Evolutionary conservation across 2,113 vertebrate species (phyloP).

Genomic region (Colius striatus): DNA sequence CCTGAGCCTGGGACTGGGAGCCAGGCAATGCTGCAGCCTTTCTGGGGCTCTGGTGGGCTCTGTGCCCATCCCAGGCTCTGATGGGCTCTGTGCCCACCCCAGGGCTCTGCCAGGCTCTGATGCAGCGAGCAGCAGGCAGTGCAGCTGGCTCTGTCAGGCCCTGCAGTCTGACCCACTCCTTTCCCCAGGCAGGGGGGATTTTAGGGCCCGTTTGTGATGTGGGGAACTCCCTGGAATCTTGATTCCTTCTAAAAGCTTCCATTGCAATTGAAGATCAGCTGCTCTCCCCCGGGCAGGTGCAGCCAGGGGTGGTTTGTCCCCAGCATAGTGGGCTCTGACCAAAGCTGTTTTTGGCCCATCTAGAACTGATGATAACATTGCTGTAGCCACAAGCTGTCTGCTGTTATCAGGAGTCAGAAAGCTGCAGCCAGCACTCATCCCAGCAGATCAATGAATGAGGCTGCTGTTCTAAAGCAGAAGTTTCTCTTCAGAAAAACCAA

Average conservation of each 20-base stretch:
- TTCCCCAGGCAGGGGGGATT: not conserved
- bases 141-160: fast-evolving
- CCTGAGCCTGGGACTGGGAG: not conserved
- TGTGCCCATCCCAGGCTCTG: not conserved
- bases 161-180: not conserved
- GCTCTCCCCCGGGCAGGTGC: not conserved
- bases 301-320: not conserved
- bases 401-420: not conserved
- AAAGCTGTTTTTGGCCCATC: not conserved
- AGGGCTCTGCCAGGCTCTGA: not conserved
- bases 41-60: not conserved
- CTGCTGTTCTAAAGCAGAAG: constrained; percentile 40
- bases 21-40: too few species aligned
- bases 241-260: not conserved
- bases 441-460: not conserved
- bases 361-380: not conserved
- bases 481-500: not conserved
- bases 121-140: fast-evolving
- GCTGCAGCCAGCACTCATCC: not conserved
- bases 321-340: not conserved
- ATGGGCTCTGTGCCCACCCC: not conserved
- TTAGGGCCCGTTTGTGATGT: not conserved
- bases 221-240: not conserved
- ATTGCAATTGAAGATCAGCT: not conserved
- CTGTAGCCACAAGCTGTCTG: not conserved